A percentile compares a stretch with the other conserved stretches of the same genome.
Conservation (phyloP, 2,113 vertebrate genomes). For the Centropus bengalensis region DNA sequence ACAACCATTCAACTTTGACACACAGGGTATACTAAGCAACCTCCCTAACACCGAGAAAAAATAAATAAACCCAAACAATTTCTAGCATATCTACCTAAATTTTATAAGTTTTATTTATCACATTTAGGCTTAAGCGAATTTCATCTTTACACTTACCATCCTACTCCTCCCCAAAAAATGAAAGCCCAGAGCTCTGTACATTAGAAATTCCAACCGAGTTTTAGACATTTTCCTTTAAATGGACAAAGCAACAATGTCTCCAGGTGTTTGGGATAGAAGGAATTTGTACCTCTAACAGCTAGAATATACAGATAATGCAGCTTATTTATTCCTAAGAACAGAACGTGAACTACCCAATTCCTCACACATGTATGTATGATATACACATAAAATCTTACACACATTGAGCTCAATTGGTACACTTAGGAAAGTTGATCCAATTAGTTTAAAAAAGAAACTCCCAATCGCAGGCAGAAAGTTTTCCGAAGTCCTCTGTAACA, state of each 20-base stretch:
- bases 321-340: not conserved
- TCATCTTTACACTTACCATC: not conserved
- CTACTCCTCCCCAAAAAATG: rapidly evolving
- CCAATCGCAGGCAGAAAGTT: not conserved
- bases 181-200: not conserved
- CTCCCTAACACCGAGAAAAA: not conserved
- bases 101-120: not conserved
- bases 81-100: not conserved
- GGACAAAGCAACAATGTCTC: not conserved
- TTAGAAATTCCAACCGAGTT: not conserved
- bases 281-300: not conserved
- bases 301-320: not conserved
- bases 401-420: not conserved
- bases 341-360: not conserved
- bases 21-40: not conserved
- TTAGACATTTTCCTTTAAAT: not conserved
- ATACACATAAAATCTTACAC: too few species aligned
- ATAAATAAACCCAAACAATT: not conserved
- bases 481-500: not conserved
- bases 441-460: not conserved
- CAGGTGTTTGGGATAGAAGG: rapidly evolving
- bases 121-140: not conserved
- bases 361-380: too few species aligned
- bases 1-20: not conserved
- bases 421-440: not conserved